Base-by-base conservation (phyloP, 2,113 vertebrate species). In the Tretioscincus oriximinensis region DNA sequence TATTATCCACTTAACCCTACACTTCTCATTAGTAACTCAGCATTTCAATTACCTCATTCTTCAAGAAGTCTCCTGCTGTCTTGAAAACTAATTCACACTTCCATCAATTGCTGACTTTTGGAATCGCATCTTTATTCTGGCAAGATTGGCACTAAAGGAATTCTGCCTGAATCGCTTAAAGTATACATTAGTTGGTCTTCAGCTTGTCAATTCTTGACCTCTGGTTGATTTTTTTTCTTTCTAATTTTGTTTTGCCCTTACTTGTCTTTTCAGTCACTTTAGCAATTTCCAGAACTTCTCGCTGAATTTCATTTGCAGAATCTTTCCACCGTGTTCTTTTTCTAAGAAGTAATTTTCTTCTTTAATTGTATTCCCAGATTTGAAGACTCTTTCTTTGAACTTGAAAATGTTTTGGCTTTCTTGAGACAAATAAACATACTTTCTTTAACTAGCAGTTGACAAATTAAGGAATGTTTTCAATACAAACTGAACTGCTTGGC, bases 61-160 rank as follows among this genome's bases (percentile, higher is more conserved):
- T 81, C 72, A 75, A 75, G 51, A 45, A 75, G 72, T 60, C 80
- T 81, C 72, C 49, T 75, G 26, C 49, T 75, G 26, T 68, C 51
- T 45, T 60, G 47, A 67, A 66, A 74, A 68, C 31, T 68, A 81
- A 81, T 81, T 68, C 60, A 75, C 65, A n/a, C 18, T 81, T 81
- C 49, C 31, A 69, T 76, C 65, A 81, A 60, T 68, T 75, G 72
- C 80, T 75, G 72, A 75, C 65, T 58, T 81, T 81, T 75, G 51
- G 45, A 81, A 76, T 81, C 26, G 60, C 65, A 75, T 81, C 72
- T 81, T 11, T 47, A 28, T 81, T 68, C 77, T 79, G 67, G 54
- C 77, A 51, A 28, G 31, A 60, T 65, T 75, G 35, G 31, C 64
- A 45, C 26, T 69, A 81, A 81, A 29, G 64, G 73, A 69, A 69